These are phyloP conservation scores for Pheosia gnoma DNA, from an alignment of 2,888 invertebrate genomes.

Conservation along the genomic window DNA sequence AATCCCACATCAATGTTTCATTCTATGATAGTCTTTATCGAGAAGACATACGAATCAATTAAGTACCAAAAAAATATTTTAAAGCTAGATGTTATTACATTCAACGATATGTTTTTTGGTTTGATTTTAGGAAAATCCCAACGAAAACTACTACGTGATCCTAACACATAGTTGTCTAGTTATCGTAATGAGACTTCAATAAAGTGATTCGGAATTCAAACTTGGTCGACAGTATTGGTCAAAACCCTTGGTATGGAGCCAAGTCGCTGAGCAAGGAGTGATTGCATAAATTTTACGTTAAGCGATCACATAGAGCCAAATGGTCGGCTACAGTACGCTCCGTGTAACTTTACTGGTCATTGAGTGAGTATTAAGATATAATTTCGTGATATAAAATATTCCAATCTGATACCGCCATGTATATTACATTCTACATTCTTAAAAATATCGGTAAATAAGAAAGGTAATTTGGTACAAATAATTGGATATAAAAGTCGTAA, in stretches of 20 bases:
- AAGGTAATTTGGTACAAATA: no score
- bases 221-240: not conserved
- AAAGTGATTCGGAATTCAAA: not conserved
- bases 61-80: no score
- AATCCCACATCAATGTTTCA: no score
- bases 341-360: not conserved
- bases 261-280: slow-evolving; percentile 5
- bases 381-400: no score
- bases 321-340: not conserved
- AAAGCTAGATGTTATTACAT: no score
- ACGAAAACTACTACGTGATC: not conserved
- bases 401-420: no score
- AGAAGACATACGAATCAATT: no score
- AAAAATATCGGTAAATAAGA: no score
- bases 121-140: not conserved
- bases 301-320: slow-evolving; percentile 1
- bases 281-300: slow-evolving; percentile 4
- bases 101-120: no score
- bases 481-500: no score
- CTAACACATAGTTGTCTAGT: not conserved
- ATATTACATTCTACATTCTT: no score
- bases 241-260: not conserved
- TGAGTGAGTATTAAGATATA: not conserved
- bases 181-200: not conserved
- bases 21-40: no score